Evolutionary conservation across 1,140 invertebrate genomes (phyloP), one percentile per base, ranked within the genome.

Genomic region (Eufriesea mexicana): DNA sequence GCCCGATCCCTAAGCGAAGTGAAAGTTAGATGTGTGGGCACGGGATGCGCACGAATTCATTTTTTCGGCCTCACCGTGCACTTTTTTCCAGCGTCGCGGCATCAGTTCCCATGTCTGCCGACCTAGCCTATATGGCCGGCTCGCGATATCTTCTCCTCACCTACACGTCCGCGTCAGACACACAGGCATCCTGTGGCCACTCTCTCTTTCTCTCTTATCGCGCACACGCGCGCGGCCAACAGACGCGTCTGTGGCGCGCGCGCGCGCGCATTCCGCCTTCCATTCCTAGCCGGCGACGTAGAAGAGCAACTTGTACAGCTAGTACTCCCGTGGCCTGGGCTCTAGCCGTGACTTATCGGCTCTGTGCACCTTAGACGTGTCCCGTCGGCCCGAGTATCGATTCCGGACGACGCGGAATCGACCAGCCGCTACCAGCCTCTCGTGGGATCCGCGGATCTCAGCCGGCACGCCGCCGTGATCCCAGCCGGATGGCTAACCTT

Each of bases 11-110:
- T 84, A 79, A 88, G 91, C 93, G 82, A 94, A 94, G 94, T 94
- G 94, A 94, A 94, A 94, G 94, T 94, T 94, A 92, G 93, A 94
- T 91, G 94, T 94, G 94, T 94, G 94, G 93, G 94, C 93, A 94
- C 93, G 94, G 93, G 93, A 94, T 94, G 94, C 94, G 94, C 94
- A 94, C 94, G 93, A 94, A 93, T 94, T 93, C 92, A 94, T 94
- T 94, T 94, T 94, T 94, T 94, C 91, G 94, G 93, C 94, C 93
- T 92, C 93, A 91, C 86, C 91, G 82, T 51, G 84, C 84, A 88
- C 88, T 92, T 93, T 93, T 93, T 91, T 80, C 81, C 70, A 73
- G 55, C 84, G 80, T 80, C 80, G 86, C 84, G 83, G 86, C 86
- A 84, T 86, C 86, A 91, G 92, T 94, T 94, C 93, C 93, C 93